Conservation (phyloP, 2,797 vertebrate species). For the Sebastes iracundus region DNA sequence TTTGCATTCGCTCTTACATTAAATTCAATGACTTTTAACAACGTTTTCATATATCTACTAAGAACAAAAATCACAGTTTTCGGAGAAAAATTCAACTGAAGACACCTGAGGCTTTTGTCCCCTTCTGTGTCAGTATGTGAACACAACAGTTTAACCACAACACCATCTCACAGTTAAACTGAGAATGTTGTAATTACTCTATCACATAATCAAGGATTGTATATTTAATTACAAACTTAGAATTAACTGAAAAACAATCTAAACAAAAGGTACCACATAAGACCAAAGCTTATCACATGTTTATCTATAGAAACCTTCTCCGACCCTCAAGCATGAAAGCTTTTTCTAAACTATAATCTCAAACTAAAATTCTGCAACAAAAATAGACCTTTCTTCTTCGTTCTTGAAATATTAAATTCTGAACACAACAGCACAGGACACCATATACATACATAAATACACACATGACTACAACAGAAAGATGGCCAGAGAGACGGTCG, state of each 20-base stretch:
- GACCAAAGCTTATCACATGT: not conserved
- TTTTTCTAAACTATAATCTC: not conserved
- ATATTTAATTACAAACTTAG: not conserved
- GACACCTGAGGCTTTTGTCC: not conserved
- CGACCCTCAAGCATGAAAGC: not conserved
- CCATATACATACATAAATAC: not conserved
- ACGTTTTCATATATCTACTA: not conserved
- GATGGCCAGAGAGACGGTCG: constrained; percentile 7
- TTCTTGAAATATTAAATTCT: not conserved
- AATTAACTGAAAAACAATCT: not conserved
- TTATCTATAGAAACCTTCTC: not conserved
- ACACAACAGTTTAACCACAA: too few species aligned
- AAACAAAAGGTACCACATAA: not conserved
- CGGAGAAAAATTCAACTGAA: not conserved
- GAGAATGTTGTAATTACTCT: not conserved
- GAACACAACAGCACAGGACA: not conserved
- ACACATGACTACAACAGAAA: not conserved
- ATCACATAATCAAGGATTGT: not conserved
- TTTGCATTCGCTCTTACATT: too few species aligned
- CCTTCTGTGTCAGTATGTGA: too few species aligned
- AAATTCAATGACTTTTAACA: not conserved
- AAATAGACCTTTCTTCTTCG: not conserved
- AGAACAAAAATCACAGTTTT: not conserved
- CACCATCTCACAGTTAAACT: not conserved
- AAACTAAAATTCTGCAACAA: not conserved